Base-by-base conservation (phyloP, 64 coral and sea anemone species). In the Hydrozoanthus tunicans region DNA sequence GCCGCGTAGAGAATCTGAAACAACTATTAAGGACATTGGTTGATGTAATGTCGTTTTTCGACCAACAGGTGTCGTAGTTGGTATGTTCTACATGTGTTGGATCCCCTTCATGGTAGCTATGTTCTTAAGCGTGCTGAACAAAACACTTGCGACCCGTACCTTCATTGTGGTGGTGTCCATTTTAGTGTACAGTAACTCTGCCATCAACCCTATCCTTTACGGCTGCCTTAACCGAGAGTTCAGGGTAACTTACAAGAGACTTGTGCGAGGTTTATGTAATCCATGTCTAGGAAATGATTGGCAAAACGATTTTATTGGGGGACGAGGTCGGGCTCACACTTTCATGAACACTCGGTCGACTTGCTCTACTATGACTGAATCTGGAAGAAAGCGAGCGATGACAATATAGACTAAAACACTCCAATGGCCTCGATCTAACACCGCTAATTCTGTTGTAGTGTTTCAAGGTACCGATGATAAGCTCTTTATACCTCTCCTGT, bases 61-160 rank as follows among this genome's bases (percentile, higher is more conserved):
- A 83, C 83, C 90, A 13, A 62, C 56, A 94, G 92, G 92, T 58
- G 61, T 83, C 4, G 92, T 94, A 6, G 92, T 94, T 6, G 92
- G 92, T 0, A 70, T 90, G 23, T 94, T 94, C 20, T 94, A 94
- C 64, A 51, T 94, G 66, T 94, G 92, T 63, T 94, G 92, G 92
- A 90, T 94, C n/a, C 92, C 92, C 0, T 94, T 94, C 86, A 90
- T 94, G 92, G 43, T 94, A 0, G 92, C 92, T 26, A 82, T 94
- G 43, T 63, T 94, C 5, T 51, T 94, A 13, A 94, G 92, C 27
- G 92, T 89, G 5, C 82, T 94, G 51, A 57, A 51, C 59, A 90
- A 94, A 17, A 23, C 62, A 77, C 79, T 94, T 0, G 73, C 81
- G 26, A 94, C 92, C 7, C 86, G 78, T 6, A 81, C 75, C 3